A percentile compares a stretch with the other conserved stretches of the same genome.
phyloP scores from a whole-genome alignment of 2,888 invertebrate species.

The Hydrotaea cyrtoneurina region DNA sequence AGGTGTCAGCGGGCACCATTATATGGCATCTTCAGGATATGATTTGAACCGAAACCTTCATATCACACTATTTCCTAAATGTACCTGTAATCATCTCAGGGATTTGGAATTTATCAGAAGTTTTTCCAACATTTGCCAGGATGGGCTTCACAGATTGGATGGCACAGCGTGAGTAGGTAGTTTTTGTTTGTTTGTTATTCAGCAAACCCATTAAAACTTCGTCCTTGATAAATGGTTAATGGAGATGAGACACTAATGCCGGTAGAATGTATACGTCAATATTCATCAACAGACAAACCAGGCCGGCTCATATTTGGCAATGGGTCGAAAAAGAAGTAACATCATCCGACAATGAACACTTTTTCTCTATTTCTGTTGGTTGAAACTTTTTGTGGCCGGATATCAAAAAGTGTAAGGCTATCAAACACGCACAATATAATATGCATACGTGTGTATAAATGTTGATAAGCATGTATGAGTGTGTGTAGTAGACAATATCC shows the following conservation, averaged over 20 bases:
- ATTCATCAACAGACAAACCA: background rate
- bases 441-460: background rate
- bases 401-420: background rate
- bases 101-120: too few relatives aligned
- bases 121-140: too few relatives aligned
- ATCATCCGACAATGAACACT: constrained; percentile 5
- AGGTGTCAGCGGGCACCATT: too few relatives aligned
- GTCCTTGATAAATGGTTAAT: background rate
- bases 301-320: background rate
- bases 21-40: too few relatives aligned
- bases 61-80: too few relatives aligned
- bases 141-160: too few relatives aligned
- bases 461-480: too few relatives aligned
- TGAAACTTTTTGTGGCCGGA: background rate
- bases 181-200: background rate
- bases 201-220: background rate
- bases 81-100: too few relatives aligned
- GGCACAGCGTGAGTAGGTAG: too few relatives aligned
- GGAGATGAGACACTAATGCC: background rate
- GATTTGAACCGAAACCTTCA: too few relatives aligned
- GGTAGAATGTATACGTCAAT: background rate
- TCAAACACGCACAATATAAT: background rate
- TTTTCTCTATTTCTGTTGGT: background rate
- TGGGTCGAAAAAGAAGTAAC: background rate
- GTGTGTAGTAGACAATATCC: too few relatives aligned